Conservation (phyloP, 2,888 invertebrate species). For the Apotomis turbidana region DNA sequence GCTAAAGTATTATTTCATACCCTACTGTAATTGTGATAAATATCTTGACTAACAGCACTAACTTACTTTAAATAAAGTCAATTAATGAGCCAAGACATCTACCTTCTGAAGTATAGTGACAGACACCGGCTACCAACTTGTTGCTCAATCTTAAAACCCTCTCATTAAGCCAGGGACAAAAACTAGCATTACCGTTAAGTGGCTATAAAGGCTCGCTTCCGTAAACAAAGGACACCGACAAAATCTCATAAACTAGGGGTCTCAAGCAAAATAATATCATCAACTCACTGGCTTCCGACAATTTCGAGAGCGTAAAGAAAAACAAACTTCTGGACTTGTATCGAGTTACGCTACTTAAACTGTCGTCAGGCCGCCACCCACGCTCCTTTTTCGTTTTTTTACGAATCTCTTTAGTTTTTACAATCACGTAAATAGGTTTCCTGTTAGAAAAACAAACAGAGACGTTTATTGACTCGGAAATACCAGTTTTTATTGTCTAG, state of each 20-base stretch:
- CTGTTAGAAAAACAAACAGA: conserved; percentile 82
- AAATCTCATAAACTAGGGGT: conserved; percentile 51
- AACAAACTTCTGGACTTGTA: conserved; percentile 75
- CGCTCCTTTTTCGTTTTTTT: conserved; percentile 68
- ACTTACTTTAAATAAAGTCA: no score
- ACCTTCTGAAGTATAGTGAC: not conserved
- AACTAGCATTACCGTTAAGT: conserved; percentile 47
- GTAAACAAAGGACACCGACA: conserved; percentile 50
- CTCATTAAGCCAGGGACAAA: conserved; percentile 35
- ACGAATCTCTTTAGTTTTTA: conserved; percentile 66
- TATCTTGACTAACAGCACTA: no score
- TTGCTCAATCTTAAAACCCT: conserved; percentile 12
- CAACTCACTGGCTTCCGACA: conserved; percentile 71
- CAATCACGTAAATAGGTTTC: conserved; percentile 75
- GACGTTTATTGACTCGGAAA: conserved; percentile 78
- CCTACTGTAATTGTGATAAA: no score
- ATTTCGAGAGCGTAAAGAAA: conserved; percentile 69
- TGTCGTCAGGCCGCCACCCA: conserved; percentile 81
- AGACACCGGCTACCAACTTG: not conserved
- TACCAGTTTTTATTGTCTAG: conserved; percentile 71
- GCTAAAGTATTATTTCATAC: no score
- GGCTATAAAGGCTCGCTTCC: conserved; percentile 54
- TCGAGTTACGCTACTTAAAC: conserved; percentile 81
- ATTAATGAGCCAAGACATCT: no score
- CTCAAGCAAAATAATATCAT: conserved; percentile 68